Percentiles rank a stretch among this genome's conserved stretches.
Conservation (phyloP, 2,888 invertebrate genomes). For the Drepanosiphum platanoidis region DNA sequence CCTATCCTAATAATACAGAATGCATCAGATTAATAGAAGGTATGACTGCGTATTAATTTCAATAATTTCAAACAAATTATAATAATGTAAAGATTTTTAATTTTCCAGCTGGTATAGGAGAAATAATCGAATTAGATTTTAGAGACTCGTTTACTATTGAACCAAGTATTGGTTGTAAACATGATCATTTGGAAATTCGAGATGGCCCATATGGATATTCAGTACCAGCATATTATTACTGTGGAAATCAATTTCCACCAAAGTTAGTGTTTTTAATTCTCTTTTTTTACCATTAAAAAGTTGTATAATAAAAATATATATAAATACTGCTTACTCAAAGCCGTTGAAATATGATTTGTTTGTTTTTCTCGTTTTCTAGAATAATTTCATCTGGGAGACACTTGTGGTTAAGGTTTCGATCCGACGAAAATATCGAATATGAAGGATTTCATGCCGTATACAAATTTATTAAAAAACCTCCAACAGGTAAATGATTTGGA, state of each 20-base stretch:
- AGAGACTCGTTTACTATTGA: conserved; percentile 82
- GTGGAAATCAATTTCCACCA: conserved; percentile 70
- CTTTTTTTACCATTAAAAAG: not conserved
- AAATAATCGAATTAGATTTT: conserved; percentile 80
- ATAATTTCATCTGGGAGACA: conserved; percentile 78
- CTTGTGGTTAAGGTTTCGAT: conserved; percentile 82
- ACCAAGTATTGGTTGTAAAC: conserved; percentile 75
- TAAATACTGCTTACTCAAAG: not conserved
- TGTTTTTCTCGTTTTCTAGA: conserved; percentile 59
- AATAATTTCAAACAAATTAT: not conserved
- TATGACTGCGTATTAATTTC: conserved; percentile 67
- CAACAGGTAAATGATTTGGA: conserved; percentile 70
- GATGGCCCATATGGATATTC: conserved; percentile 85
- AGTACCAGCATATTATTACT: conserved; percentile 74
- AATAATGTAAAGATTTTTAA: not conserved
- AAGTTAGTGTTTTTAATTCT: conserved; percentile 50
- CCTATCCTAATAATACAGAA: conserved; percentile 76
- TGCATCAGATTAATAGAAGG: conserved; percentile 77
- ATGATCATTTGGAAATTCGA: conserved; percentile 84
- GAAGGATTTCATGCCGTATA: conserved; percentile 82
- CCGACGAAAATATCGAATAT: conserved; percentile 84
- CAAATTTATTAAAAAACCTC: conserved; percentile 73
- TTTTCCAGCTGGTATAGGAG: conserved; percentile 72
- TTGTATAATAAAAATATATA: not conserved
- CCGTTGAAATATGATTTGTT: not conserved